A percentile compares a stretch with the other conserved stretches of the same genome.
These are phyloP conservation scores for Yoshiicerus persimilis DNA, from an alignment of 1,140 invertebrate species.

Conservation along the genomic window DNA sequence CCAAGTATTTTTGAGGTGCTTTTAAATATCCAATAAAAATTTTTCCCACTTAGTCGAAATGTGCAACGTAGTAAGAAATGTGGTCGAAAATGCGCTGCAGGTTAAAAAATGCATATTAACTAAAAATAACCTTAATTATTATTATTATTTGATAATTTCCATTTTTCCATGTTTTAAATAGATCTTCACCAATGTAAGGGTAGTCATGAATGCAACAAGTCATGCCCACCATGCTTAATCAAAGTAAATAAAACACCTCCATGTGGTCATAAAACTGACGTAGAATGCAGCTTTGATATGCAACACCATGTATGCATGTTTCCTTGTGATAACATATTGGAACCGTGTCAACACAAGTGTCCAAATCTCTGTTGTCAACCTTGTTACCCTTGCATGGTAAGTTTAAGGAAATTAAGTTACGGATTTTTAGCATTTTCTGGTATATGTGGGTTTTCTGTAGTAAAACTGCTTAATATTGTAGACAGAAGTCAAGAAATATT, in stretches of 20 bases:
- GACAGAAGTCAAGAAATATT: slow-evolving; percentile 19
- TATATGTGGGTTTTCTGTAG: too few relatives aligned
- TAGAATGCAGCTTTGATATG: slow-evolving; percentile 23
- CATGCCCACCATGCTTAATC: slow-evolving; percentile 37
- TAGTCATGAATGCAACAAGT: slow-evolving; percentile 24
- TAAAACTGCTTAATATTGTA: slow-evolving; percentile 28
- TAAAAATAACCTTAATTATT: background rate
- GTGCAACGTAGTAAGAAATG: slow-evolving; percentile 45
- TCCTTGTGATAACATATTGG: slow-evolving; percentile 27
- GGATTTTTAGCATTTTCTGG: too few relatives aligned
- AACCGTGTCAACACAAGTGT: slow-evolving; percentile 41
- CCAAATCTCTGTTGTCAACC: slow-evolving; percentile 35
- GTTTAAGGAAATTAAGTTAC: too few relatives aligned
- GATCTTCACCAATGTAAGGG: slow-evolving; percentile 36
- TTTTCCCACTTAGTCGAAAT: background rate
- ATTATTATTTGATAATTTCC: background rate
- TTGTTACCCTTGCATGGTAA: slow-evolving; percentile 45
- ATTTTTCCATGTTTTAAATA: background rate
- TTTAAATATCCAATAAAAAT: slow-evolving; percentile 38
- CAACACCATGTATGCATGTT: background rate
- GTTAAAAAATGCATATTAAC: background rate
- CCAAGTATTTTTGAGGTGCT: slow-evolving; percentile 31
- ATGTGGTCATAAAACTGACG: slow-evolving; percentile 29
- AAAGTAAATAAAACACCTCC: background rate
- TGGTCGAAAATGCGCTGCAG: slow-evolving; percentile 31